Conservation (phyloP, 2,797 vertebrate species). For the Lithobates sylvaticus region DNA sequence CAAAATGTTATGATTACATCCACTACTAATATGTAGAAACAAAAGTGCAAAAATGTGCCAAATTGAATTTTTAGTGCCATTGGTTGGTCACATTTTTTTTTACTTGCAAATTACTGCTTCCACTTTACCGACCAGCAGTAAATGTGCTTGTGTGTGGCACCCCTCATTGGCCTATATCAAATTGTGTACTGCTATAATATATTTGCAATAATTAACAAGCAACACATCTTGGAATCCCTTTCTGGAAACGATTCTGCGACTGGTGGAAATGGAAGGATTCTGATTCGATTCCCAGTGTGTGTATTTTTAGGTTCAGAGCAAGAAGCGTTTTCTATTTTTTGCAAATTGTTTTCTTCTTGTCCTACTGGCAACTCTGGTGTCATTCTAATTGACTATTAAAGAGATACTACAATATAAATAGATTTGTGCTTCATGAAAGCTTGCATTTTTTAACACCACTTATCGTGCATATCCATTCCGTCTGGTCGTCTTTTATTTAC, state of each 20-base stretch:
- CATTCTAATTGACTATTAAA: slow-evolving; percentile 53
- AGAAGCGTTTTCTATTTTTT: slow-evolving; percentile 28
- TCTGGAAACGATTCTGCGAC: slow-evolving; percentile 1
- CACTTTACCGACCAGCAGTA: neutral
- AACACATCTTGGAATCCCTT: slow-evolving; percentile 7
- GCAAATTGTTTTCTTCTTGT: slow-evolving; percentile 27
- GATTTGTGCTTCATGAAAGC: slow-evolving; percentile 19
- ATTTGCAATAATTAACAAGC: neutral
- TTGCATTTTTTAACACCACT: slow-evolving; percentile 56
- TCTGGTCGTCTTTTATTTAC: slow-evolving; percentile 43
- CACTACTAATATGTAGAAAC: too few species aligned
- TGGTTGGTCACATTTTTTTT: too few species aligned
- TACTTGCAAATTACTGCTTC: too few species aligned
- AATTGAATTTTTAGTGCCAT: too few species aligned
- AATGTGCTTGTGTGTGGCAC: neutral
- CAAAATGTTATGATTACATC: too few species aligned
- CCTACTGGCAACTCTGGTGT: slow-evolving; percentile 5
- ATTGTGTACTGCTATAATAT: neutral
- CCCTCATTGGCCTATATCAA: neutral
- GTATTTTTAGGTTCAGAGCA: slow-evolving; percentile 23
- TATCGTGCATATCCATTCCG: neutral
- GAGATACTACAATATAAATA: slow-evolving; percentile 51
- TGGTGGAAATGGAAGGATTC: neutral
- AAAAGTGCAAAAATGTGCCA: too few species aligned
- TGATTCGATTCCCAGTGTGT: slow-evolving; percentile 9